Evolutionary conservation across 2,113 vertebrate species (phyloP), one percentile per base, ranked within the genome.

Genomic region (Ailurus styani): DNA sequence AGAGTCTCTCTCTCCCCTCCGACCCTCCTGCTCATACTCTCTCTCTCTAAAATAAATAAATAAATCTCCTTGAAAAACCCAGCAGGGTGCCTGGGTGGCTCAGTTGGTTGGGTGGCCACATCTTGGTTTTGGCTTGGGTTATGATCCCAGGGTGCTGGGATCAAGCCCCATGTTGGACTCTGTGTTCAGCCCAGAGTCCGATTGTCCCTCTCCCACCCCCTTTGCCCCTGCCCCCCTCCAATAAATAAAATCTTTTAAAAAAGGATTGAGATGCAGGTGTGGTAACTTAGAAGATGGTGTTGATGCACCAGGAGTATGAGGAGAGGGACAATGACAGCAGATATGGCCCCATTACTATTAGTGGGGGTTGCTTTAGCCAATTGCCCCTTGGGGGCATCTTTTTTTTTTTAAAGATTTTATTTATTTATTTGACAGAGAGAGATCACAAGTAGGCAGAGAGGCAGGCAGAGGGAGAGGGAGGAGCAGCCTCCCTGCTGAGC

Each of bases 311-410:
- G 84, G 78, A 68, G 52, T 23, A 47, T 11, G 55, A 25, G 0
- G 45, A 66, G 0, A 10, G 54, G 87, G 78, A 81, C 20, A n/a
- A 40, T 31, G 93, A 60, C 21, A 8, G 11, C 78, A 81, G 87
- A 54, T 29, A 83, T 40, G 42, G 70, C 45, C 52, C 87, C 11
- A 5, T 77, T 57, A 11, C 85, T 1, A 3, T 4, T 57, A 55
- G 62, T 1, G 60, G 89, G 78, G 54, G 25, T 34, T 27, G 77
- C 66, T 52, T 45, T 4, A 4, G 87, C 75, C 87, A 64, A 87
- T 96, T 70, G 54, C 40, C 47, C 23, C 0, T 0, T 5, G 47
- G 2, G 0, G 0, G 4, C 83, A n/a, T n/a, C n/a, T n/a, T n/a
- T n/a, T n/a, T n/a, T n/a, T n/a, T n/a, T n/a, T n/a, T n/a, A n/a